A percentile compares a stretch with the other conserved stretches of the same genome.
These are phyloP conservation scores for Anodontia alba DNA, from an alignment of 2,888 invertebrate species.

Conservation along the genomic window DNA sequence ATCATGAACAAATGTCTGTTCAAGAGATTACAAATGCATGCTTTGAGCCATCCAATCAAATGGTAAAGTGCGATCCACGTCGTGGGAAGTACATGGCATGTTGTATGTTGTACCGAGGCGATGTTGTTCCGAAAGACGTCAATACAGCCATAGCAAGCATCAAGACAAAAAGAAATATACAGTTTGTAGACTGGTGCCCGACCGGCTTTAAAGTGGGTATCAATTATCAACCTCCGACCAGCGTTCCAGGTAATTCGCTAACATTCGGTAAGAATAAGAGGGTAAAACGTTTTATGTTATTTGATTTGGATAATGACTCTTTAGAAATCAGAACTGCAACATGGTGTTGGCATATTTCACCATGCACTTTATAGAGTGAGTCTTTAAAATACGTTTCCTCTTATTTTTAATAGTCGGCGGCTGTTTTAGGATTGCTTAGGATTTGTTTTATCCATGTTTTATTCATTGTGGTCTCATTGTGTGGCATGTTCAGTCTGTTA, in stretches of 20 bases:
- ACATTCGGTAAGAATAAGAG: neutral
- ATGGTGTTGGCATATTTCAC: too few relatives aligned
- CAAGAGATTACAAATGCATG: constrained; percentile 81
- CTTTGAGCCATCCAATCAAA: constrained; percentile 83
- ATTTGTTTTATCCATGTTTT: too few relatives aligned
- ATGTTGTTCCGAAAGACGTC: constrained; percentile 84
- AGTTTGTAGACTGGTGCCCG: constrained; percentile 89
- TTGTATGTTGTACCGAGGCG: constrained; percentile 84
- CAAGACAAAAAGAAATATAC: constrained; percentile 93
- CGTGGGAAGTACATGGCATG: constrained; percentile 86
- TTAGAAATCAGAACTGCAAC: too few relatives aligned
- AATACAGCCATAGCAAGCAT: constrained; percentile 88
- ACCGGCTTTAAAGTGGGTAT: constrained; percentile 89
- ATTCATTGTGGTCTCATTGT: too few relatives aligned
- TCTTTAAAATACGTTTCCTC: too few relatives aligned
- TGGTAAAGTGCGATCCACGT: constrained; percentile 84
- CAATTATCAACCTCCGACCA: constrained; percentile 68
- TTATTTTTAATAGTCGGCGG: too few relatives aligned
- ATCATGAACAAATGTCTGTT: constrained; percentile 91
- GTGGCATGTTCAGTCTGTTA: too few relatives aligned
- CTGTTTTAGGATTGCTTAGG: too few relatives aligned
- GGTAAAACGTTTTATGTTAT: neutral
- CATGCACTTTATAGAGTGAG: too few relatives aligned
- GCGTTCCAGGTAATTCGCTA: constrained; percentile 61
- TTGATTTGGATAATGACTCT: too few relatives aligned